These are phyloP conservation scores for Pseudorectes ferrugineus DNA, from an alignment of 2,113 vertebrate species.

Conservation along the genomic window DNA sequence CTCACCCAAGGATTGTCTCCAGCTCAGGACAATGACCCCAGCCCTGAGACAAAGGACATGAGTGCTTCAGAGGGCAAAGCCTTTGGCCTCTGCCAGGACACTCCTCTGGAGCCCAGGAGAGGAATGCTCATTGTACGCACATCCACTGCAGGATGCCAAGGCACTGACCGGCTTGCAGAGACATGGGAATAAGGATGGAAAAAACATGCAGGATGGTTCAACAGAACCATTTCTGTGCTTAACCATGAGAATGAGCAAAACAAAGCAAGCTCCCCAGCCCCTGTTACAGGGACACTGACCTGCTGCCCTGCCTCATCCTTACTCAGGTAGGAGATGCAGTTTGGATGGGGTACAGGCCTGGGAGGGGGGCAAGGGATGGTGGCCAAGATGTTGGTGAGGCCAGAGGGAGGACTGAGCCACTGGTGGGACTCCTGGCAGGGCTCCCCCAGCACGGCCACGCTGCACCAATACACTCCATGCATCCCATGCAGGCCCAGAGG, in stretches of 20 bases:
- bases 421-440: background rate
- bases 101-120: background rate
- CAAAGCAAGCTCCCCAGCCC: background rate
- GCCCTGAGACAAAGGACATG: background rate
- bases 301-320: background rate
- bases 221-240: background rate
- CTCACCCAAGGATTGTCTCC: background rate
- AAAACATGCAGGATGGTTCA: background rate
- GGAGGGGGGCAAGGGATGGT: background rate
- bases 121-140: background rate
- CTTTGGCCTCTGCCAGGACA: background rate
- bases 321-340: background rate
- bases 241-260: background rate
- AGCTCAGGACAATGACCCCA: background rate
- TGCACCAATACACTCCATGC: background rate
- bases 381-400: background rate
- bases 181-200: accelerated
- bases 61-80: background rate
- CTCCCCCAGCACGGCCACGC: accelerated
- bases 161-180: background rate
- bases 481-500: background rate
- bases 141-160: accelerated
- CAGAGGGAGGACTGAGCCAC: background rate
- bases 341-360: accelerated
- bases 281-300: background rate